phyloP scores from a whole-genome alignment of 1,140 invertebrate species.

The Bombus huntii region DNA sequence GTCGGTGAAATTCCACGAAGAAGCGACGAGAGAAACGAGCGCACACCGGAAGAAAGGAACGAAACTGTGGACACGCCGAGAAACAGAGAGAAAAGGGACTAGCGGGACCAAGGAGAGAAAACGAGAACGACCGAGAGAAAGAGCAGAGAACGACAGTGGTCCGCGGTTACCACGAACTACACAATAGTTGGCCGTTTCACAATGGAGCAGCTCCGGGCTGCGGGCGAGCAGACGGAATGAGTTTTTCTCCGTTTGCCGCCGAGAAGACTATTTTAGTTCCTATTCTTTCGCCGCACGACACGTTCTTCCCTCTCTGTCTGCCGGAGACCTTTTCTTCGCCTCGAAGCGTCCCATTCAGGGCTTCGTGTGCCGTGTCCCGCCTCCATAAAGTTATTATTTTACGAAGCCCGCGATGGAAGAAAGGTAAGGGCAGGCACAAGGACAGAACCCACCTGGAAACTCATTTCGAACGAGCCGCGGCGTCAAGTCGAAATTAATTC shows the following conservation, averaged over 20 bases:
- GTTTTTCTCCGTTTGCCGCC: constrained; percentile 71
- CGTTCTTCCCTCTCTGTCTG: constrained; percentile 18
- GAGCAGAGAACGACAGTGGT: constrained; percentile 57
- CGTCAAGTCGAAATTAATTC: constrained; percentile 45
- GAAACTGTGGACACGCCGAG: constrained; percentile 4
- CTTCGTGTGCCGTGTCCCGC: constrained; percentile 28
- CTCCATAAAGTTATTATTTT: constrained; percentile 72
- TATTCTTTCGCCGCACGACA: constrained; percentile 59
- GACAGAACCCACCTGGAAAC: constrained; percentile 8
- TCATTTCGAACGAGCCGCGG: constrained; percentile 28
- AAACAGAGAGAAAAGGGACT: not conserved
- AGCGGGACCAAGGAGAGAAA: not conserved
- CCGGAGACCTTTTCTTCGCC: constrained; percentile 49
- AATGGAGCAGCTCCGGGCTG: constrained; percentile 65
- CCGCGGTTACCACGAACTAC: constrained; percentile 67
- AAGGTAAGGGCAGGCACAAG: not conserved
- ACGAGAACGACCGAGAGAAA: not conserved
- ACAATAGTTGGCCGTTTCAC: constrained; percentile 70
- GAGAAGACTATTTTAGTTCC: constrained; percentile 68
- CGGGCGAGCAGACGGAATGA: constrained; percentile 70
- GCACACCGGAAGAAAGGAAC: not conserved
- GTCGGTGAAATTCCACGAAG: not conserved
- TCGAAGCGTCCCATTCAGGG: constrained; percentile 39
- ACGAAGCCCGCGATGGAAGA: constrained; percentile 38
- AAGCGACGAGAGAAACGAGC: not conserved